These are phyloP conservation scores for Trichonephila clavata DNA, from an alignment of 1,140 invertebrate species.

Conservation along the genomic window DNA sequence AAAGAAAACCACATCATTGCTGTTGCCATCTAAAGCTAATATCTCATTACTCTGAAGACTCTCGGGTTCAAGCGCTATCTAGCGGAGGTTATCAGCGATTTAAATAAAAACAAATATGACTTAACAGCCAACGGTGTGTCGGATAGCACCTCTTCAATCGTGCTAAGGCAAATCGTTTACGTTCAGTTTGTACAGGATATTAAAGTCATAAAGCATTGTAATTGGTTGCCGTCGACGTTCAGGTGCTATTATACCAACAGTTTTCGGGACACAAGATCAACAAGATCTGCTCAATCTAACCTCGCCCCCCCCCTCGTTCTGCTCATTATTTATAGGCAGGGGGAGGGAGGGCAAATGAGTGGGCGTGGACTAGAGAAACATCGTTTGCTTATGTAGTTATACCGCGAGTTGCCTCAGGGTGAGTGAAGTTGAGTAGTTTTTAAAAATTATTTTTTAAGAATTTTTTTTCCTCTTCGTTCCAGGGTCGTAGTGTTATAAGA, in stretches of 20 bases:
- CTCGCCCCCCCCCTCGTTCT: neutral
- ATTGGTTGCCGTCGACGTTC: conserved; percentile 52
- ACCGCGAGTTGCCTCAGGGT: neutral
- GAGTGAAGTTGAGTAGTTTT: conserved; percentile 6
- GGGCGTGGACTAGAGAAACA: conserved; percentile 24
- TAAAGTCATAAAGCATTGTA: conserved; percentile 62
- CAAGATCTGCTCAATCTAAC: neutral
- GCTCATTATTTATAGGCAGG: conserved; percentile 43
- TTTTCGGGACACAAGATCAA: conserved; percentile 18
- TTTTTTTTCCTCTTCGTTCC: neutral
- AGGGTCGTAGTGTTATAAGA: neutral
- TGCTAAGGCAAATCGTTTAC: conserved; percentile 49
- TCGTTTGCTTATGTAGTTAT: conserved; percentile 25
- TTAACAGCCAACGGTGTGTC: conserved; percentile 52
- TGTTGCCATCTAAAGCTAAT: neutral
- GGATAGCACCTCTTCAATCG: conserved; percentile 47
- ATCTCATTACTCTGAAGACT: conserved; percentile 40
- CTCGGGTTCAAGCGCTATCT: neutral
- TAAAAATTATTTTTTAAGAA: neutral
- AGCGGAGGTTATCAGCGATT: conserved; percentile 47
- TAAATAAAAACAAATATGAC: conserved; percentile 58
- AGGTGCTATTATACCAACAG: conserved; percentile 54
- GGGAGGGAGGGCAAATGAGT: conserved; percentile 49
- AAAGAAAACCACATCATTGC: neutral
- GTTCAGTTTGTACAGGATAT: conserved; percentile 57